Evolutionary conservation across 2,888 invertebrate genomes (phyloP), one percentile per base, ranked within the genome.

Genomic region (Acanthosoma haemorrhoidale): DNA sequence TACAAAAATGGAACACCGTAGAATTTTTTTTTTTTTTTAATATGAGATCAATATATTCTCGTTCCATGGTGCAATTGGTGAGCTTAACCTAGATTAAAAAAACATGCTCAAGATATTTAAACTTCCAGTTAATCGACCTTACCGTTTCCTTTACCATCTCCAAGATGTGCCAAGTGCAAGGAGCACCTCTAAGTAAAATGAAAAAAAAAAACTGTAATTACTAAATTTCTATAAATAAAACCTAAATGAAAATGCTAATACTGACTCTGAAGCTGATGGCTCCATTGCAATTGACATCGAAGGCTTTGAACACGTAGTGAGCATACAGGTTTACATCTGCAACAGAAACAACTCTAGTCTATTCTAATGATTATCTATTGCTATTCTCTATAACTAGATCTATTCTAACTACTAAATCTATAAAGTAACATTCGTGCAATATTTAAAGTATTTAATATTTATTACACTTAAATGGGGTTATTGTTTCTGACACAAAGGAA

Each of bases 261-360:
- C 88, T 90, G 84, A 97, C 97, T 88, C 96, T 91, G 85, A 97
- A 97, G 82, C 93, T 96, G 84, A 97, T 94, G 78, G 94, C 91
- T 74, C 96, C 96, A 81, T 92, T 95, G 85, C 93, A 92, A 83
- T 96, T 96, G 76, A 95, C 94, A 82, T 97, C 96, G 81, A 97
- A 96, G 75, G 96, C 96, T 84, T 95, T 95, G 88, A 97, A 97
- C 84, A 97, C 96, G 85, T 94, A 95, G 83, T 96, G 96, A 79
- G 97, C 96, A 83, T 97, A 97, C 79, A 92, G 86, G 78, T 91
- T 92, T 75, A 96, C 93, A 85, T 96, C 97, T 97, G 87, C 73
- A 85, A 84, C 75, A 76, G 74, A 76, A 77, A 72, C 57, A 74
- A 36, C 66, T 59, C 67, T 71, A 69, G 51, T 68, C 72, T 70